Evolutionary conservation across 2,113 vertebrate genomes (phyloP), one percentile per base, ranked within the genome.

Genomic region (Oophaga pumilio): DNA sequence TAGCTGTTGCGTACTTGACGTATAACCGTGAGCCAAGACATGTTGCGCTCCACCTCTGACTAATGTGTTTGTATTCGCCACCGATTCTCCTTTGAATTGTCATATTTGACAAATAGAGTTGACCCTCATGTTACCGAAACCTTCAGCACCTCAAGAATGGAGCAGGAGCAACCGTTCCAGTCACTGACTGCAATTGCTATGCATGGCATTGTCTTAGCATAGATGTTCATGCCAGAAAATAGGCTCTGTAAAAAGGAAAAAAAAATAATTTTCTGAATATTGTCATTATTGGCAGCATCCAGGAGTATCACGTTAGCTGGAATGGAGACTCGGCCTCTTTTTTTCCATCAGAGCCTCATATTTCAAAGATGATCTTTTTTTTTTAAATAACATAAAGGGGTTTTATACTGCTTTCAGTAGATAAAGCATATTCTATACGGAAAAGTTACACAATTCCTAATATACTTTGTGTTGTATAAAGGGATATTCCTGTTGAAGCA

Each of bases 31-130:
- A 22, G 85, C n/a, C 15, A 28, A 28, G 26, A 86, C 24, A 49
- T 43, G 73, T 14, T 33, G 0, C 22, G 10, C 80, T 66, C 57
- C 56, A 83, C 71, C 69, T 80, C n/a, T 76, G 20, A 59, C 64
- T 17, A 64, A 11, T 28, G 7, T 73, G 50, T 57, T 74, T 87
- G 56, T 66, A 56, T 82, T 13, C 22, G 81, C 57, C 79, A 66
- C n/a, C 22, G 20, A 82, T 66, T 50, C 33, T 50, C 62, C 33
- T 66, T n/a, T 28, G 57, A n/a, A 60, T 62, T 88, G 80, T 84
- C 87, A 69, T 73, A 64, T 73, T 59, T 82, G 66, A 74, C 86
- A 87, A 66, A 24, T 62, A 66, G 57, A 18, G 17, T 60, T 73
- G 33, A 76, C 79, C 86, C 79, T 76, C 20, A 13, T 62, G 68